phyloP scores from a whole-genome alignment of 2,888 invertebrate genomes.

The Agonum fuliginosum region DNA sequence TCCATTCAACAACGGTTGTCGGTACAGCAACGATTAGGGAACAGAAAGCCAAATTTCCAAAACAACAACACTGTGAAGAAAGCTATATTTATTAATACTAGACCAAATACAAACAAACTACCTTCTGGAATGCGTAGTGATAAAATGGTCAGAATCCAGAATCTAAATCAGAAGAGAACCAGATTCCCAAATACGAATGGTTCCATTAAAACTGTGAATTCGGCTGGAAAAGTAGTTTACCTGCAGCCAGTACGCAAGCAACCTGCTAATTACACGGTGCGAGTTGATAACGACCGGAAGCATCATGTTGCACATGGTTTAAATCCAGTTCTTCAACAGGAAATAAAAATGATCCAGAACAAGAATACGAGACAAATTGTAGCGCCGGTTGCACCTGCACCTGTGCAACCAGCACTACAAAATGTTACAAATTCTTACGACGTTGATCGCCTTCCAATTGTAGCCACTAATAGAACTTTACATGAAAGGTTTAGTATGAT shows the following conservation, averaged over 20 bases:
- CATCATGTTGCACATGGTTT: slow-evolving; percentile 45
- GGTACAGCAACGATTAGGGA: slow-evolving; percentile 47
- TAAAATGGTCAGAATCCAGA: slow-evolving; percentile 43
- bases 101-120: slow-evolving; percentile 6
- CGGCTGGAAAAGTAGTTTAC: slow-evolving; percentile 40
- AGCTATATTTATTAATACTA: slow-evolving; percentile 27
- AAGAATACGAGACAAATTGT: slow-evolving; percentile 22
- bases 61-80: neutral
- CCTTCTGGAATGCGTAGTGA: slow-evolving; percentile 34
- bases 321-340: slow-evolving; percentile 43
- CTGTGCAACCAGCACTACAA: neutral
- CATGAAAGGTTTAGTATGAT: slow-evolving; percentile 53
- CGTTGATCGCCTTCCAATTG: slow-evolving; percentile 37
- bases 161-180: slow-evolving; percentile 17
- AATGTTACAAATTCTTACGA: neutral
- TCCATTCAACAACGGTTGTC: slow-evolving; percentile 24
- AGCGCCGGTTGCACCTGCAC: neutral
- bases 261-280: slow-evolving; percentile 47
- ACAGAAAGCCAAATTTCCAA: neutral
- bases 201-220: slow-evolving; percentile 31
- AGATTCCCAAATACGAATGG: slow-evolving; percentile 16
- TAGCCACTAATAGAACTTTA: slow-evolving; percentile 36
- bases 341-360: slow-evolving; percentile 48
- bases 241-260: slow-evolving; percentile 4
- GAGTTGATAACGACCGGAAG: slow-evolving; percentile 40